A percentile compares a stretch with the other conserved stretches of the same genome.
phyloP scores from a whole-genome alignment of 2,113 vertebrate species.

The Ploceus nigricollis region DNA sequence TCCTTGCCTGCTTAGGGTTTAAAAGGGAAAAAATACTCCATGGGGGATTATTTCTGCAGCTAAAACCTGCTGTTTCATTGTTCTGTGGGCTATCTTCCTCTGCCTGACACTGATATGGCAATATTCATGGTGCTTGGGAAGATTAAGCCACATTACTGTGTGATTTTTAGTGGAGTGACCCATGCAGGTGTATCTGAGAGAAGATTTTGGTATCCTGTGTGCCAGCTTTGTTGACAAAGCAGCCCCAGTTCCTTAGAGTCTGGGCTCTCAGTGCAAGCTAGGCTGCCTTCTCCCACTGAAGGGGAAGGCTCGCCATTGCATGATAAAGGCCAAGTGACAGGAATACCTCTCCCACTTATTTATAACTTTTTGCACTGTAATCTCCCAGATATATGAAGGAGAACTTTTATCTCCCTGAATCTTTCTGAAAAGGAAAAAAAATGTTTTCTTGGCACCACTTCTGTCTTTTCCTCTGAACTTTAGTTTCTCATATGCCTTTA shows the following conservation, averaged over 20 bases:
- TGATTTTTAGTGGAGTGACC: neutral
- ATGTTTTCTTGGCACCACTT: neutral
- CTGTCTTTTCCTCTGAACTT: neutral
- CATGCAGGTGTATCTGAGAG: neutral
- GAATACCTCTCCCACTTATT: neutral
- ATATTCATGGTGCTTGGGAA: neutral
- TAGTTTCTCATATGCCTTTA: neutral
- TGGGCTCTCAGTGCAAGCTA: accelerated
- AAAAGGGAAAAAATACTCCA: neutral
- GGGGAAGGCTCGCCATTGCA: neutral
- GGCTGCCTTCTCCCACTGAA: neutral
- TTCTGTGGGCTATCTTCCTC: neutral
- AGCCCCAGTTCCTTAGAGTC: neutral
- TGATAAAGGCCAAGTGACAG: neutral
- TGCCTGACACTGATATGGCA: neutral
- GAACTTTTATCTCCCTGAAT: neutral
- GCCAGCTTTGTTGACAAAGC: neutral
- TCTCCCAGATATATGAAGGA: neutral
- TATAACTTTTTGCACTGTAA: neutral
- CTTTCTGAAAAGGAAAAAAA: neutral
- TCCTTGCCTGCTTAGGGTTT: neutral
- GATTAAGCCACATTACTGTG: neutral
- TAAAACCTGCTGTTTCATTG: neutral
- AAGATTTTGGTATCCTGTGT: neutral
- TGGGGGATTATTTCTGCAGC: neutral